Evolutionary conservation across 2,888 invertebrate genomes (phyloP).

Genomic region (Venustoraphidia nigricollis): DNA sequence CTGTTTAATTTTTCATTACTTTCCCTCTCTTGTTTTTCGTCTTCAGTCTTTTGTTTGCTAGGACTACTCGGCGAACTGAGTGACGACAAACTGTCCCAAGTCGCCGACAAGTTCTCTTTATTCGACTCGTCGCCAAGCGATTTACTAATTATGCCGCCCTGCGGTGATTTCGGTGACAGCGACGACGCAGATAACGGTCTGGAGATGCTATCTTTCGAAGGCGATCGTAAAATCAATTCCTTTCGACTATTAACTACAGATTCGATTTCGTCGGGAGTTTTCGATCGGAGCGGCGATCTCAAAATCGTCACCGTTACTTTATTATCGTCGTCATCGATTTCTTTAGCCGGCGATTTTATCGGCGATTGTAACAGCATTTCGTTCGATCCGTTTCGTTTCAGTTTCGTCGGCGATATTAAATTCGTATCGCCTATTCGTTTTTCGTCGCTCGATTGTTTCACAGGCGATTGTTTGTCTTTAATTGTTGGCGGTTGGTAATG

Average conservation of each 20-base stretch:
- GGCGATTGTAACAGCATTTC: constrained; percentile 1
- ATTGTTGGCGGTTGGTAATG: not conserved
- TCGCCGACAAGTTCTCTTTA: constrained; percentile 25
- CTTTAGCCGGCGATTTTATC: constrained; percentile 1
- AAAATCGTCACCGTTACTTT: constrained; percentile 19
- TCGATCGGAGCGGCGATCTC: constrained; percentile 15
- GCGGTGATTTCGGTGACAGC: constrained; percentile 14
- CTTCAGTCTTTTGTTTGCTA: constrained; percentile 29
- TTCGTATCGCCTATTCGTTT: not conserved
- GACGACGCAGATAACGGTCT: constrained; percentile 16
- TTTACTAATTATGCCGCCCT: constrained; percentile 33
- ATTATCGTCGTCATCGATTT: constrained; percentile 21
- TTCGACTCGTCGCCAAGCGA: constrained; percentile 24
- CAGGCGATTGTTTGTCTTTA: too few species aligned
- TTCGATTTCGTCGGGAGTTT: not conserved
- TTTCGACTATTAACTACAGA: too few species aligned
- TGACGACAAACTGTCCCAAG: constrained; percentile 28
- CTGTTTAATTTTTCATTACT: constrained; percentile 34
- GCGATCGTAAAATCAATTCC: not conserved
- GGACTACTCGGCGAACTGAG: constrained; percentile 30
- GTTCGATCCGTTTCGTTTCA: not conserved
- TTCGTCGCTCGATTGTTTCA: constrained; percentile 2
- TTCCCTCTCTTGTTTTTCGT: constrained; percentile 39
- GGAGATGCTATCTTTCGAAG: constrained; percentile 11
- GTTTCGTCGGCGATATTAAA: not conserved